Base-by-base conservation (phyloP, 92 coral and sea anemone genomes). In the Heteractis magnifica region DNA sequence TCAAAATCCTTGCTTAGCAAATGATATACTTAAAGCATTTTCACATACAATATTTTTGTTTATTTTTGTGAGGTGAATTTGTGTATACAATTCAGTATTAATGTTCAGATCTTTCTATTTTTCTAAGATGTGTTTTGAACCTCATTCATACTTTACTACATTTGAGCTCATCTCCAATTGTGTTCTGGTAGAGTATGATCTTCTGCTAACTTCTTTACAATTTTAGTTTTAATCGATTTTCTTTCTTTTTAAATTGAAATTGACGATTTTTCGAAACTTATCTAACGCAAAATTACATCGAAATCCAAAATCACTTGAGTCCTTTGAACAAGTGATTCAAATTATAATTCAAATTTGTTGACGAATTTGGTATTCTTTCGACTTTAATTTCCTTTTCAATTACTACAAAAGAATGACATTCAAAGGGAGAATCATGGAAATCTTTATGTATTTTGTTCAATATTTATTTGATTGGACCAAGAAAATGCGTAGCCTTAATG, bases 401-500 rank as follows among this genome's bases (percentile, higher is more conserved):
- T 18, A 62, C 75, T n/a, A 64, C 58, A 80, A 80, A 79, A 49
- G 76, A 62, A 48, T 80, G 52, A 62, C 53, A 80, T 80, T 65
- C 51, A 62, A 64, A 34, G 71, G 59, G 82, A 56, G 59, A 34
- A 79, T 34, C 64, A 62, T 65, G 16, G 75, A 65, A 53, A 16
- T 65, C 10, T 80, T 56, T 79, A 80, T 80, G 44, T 65, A 80
- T 80, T 80, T 62, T 62, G 52, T 80, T 65, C 50, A 78, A 68
- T 68, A 68, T 68, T 68, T 68, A 68, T 68, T 68, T 68, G 73
- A 68, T 68, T 68, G 49, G 48, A 13, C 15, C 10, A 52, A 52
- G 60, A 14, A 78, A 49, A 52, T 71, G 75, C 86, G 86, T 83
- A 10, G 44, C 48, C 21, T 51, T 64, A 51, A 49, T 13, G 41